Conservation (phyloP, 2,113 vertebrate species). For the Atrichornis clamosus region DNA sequence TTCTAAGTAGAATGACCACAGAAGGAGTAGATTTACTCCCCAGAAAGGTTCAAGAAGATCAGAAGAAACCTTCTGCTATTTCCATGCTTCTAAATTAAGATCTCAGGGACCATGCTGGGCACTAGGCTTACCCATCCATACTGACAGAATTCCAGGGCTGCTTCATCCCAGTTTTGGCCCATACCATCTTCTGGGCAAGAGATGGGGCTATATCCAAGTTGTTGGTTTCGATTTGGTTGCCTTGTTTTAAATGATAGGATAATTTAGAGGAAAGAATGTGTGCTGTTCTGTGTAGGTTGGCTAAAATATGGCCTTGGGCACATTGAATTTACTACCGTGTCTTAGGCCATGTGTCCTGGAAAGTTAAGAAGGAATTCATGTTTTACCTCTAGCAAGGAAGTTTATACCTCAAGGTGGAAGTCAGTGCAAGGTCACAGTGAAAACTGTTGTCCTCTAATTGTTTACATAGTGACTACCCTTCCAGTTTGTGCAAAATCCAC, state of each 20-base stretch:
- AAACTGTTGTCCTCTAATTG: neutral
- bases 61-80: neutral
- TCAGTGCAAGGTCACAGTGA: neutral
- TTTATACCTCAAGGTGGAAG: neutral
- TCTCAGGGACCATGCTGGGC: fast-evolving
- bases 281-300: neutral
- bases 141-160: neutral
- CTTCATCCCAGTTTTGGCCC: neutral
- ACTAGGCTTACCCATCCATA: neutral
- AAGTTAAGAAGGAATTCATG: neutral
- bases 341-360: neutral
- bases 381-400: neutral
- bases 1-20: neutral
- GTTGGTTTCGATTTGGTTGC: neutral
- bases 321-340: neutral
- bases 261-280: neutral
- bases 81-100: neutral
- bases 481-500: neutral
- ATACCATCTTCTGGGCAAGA: fast-evolving
- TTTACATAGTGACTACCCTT: neutral
- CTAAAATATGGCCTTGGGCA: neutral
- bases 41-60: neutral
- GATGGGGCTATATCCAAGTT: neutral
- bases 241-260: neutral
- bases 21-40: neutral